Evolutionary conservation across 2,113 vertebrate genomes (phyloP).

Genomic region (Daphoenositta chrysoptera): DNA sequence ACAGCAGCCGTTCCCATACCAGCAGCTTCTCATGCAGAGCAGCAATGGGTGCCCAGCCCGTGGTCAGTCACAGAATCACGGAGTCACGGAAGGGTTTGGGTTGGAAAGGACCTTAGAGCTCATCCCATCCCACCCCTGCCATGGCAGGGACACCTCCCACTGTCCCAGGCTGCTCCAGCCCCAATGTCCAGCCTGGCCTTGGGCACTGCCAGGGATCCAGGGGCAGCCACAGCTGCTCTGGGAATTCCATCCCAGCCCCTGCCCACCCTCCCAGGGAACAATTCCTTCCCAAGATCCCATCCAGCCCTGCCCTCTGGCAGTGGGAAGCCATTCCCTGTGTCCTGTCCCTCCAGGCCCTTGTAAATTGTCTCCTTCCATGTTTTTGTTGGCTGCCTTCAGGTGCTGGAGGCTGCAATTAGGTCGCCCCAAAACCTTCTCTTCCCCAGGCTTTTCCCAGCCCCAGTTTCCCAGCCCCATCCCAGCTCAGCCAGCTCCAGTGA

Average conservation of each 20-base stretch:
- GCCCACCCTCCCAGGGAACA: neutral
- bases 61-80: neutral
- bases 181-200: fast-evolving
- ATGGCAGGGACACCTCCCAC: neutral
- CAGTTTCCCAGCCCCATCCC: neutral
- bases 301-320: fast-evolving
- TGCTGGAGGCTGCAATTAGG: neutral
- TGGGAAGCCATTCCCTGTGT: neutral
- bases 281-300: too few species aligned
- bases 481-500: neutral
- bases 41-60: neutral
- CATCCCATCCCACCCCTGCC: neutral
- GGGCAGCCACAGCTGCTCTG: neutral
- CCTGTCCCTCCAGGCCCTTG: neutral
- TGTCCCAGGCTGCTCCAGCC: neutral
- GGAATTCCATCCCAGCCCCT: neutral
- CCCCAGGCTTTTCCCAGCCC: neutral
- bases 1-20: neutral
- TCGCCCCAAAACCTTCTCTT: neutral
- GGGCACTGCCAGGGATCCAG: neutral
- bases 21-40: neutral
- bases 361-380: neutral
- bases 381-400: neutral
- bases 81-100: neutral
- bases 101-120: neutral